A percentile compares a stretch with the other conserved stretches of the same genome.
Evolutionary conservation across 2,888 invertebrate species (phyloP).

Genomic region (Chironomus tentans): DNA sequence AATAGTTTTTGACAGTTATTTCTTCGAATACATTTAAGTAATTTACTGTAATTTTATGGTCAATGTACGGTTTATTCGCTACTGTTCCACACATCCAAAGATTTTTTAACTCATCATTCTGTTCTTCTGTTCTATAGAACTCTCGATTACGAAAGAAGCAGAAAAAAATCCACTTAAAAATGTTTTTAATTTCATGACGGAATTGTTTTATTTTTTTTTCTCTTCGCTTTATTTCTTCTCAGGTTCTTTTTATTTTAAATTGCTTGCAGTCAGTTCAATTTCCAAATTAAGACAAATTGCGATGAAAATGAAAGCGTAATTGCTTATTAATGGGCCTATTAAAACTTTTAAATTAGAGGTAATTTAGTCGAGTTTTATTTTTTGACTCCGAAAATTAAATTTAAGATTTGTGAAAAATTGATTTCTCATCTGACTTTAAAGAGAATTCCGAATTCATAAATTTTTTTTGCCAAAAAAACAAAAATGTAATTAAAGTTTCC

Average conservation of each 20-base stretch:
- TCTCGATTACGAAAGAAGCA: not conserved
- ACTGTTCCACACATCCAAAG: not conserved
- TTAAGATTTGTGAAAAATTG: not conserved
- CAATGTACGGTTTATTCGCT: not conserved
- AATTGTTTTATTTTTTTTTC: not conserved
- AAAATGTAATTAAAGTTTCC: too few relatives aligned
- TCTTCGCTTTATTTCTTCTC: not conserved
- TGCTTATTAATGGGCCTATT: conserved; percentile 3
- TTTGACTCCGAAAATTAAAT: too few relatives aligned
- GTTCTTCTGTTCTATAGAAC: not conserved
- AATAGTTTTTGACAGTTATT: not conserved
- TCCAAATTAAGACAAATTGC: conserved; percentile 12
- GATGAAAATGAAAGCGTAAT: conserved; percentile 6
- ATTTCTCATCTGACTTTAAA: not conserved
- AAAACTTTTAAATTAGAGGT: not conserved
- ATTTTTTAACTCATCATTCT: not conserved
- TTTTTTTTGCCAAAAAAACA: too few relatives aligned
- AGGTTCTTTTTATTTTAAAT: not conserved
- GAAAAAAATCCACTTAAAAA: not conserved
- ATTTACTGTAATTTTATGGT: too few relatives aligned
- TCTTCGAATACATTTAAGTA: not conserved
- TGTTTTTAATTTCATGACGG: not conserved
- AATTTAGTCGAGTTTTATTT: not conserved
- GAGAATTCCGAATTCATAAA: too few relatives aligned
- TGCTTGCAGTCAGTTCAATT: conserved; percentile 12